These are phyloP conservation scores for Pelecanus crispus DNA, from an alignment of 2,113 vertebrate species.

Conservation along the genomic window DNA sequence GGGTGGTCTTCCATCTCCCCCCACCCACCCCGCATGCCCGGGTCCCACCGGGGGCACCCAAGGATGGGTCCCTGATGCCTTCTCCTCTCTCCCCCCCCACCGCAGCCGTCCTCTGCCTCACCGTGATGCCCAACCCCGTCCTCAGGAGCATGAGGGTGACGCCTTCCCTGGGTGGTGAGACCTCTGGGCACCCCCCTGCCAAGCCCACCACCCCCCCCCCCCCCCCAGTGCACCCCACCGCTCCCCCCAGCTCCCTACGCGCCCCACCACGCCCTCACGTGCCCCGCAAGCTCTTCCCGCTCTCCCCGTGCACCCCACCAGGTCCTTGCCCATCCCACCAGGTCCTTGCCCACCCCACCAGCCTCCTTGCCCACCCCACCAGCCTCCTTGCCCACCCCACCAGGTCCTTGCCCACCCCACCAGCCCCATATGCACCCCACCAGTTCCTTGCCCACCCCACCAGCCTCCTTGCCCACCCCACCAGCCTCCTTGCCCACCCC, in stretches of 20 bases:
- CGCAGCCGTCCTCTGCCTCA: neutral
- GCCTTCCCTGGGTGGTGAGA: neutral
- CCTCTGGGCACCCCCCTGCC: too few species aligned
- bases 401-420: too few species aligned
- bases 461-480: too few species aligned
- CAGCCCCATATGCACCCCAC: neutral
- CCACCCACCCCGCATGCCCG: accelerated
- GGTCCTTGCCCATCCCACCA: too few species aligned
- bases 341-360: too few species aligned
- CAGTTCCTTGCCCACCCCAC: neutral
- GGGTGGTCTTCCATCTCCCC: neutral
- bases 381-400: accelerated
- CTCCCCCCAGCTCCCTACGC: too few species aligned
- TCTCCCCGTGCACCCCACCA: neutral
- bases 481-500: too few species aligned
- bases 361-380: neutral
- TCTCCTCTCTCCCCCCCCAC: neutral
- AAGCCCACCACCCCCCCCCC: too few species aligned
- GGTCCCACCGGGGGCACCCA: neutral
- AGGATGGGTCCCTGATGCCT: neutral
- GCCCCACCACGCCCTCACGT: too few species aligned
- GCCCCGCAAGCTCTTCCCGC: too few species aligned
- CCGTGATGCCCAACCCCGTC: neutral
- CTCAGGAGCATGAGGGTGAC: neutral
- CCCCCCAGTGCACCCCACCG: neutral